Evolutionary conservation across 2,888 invertebrate genomes (phyloP).

Genomic region (Keiferia lycopersicella): DNA sequence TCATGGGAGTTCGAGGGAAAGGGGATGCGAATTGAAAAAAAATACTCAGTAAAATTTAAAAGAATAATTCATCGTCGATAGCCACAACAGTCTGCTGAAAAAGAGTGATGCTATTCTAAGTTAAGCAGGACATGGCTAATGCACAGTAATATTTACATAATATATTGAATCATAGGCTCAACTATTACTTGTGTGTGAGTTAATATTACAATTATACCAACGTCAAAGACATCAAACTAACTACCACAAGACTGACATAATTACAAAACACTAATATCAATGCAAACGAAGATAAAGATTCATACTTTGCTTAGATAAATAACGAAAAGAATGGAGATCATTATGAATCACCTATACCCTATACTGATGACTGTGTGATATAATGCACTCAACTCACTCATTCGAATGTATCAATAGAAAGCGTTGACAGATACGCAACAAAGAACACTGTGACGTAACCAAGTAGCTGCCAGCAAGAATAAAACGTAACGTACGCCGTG

Average conservation of each 20-base stretch:
- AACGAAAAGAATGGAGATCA: conserved; percentile 16
- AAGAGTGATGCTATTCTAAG: too few relatives aligned
- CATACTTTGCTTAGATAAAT: background rate
- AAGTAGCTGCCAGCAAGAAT: conserved; percentile 36
- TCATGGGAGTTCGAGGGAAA: background rate
- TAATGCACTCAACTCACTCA: conserved; percentile 21
- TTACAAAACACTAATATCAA: background rate
- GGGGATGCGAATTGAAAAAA: background rate
- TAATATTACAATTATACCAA: too few relatives aligned
- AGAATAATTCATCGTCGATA: too few relatives aligned
- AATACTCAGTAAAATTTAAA: background rate
- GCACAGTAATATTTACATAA: too few relatives aligned
- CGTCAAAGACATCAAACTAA: background rate
- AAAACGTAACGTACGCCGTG: background rate
- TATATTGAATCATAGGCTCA: too few relatives aligned
- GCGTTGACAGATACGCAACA: conserved; percentile 23
- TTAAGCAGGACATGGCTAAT: too few relatives aligned
- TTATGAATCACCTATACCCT: conserved; percentile 5
- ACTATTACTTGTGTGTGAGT: too few relatives aligned
- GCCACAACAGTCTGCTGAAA: too few relatives aligned
- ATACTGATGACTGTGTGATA: conserved; percentile 16
- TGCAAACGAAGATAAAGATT: conserved; percentile 11
- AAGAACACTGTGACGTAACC: conserved; percentile 42
- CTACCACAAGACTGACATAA: background rate
- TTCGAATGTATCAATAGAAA: conserved; percentile 25